phyloP scores from a whole-genome alignment of 2,888 invertebrate genomes.

The Eudemis profundana region DNA sequence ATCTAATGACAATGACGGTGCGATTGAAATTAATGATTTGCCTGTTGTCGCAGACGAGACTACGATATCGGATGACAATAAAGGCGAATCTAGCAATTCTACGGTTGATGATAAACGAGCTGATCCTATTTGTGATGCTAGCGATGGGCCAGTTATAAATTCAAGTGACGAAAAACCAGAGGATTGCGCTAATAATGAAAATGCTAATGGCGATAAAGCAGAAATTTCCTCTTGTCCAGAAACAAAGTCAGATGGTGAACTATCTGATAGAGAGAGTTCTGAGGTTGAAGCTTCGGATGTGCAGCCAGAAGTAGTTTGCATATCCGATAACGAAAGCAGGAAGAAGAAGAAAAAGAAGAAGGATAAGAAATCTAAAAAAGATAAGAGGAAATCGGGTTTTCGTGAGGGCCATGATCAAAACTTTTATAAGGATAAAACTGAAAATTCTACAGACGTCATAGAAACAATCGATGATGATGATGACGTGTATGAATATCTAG shows the following conservation, averaged over 20 bases:
- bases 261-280: constrained; percentile 67
- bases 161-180: constrained; percentile 4
- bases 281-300: constrained; percentile 68
- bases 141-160: neutral
- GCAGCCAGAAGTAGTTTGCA: constrained; percentile 81
- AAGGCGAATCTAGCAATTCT: neutral
- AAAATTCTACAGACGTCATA: constrained; percentile 9
- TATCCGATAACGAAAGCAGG: constrained; percentile 76
- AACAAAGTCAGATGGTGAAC: constrained; percentile 65
- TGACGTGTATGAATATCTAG: constrained; percentile 68
- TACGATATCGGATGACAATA: constrained; percentile 27
- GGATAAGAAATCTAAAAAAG: constrained; percentile 72
- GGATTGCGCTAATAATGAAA: neutral
- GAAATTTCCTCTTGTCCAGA: constrained; percentile 15
- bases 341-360: constrained; percentile 72
- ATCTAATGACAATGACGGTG: constrained; percentile 39
- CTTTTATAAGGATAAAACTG: constrained; percentile 61
- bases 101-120: constrained; percentile 44
- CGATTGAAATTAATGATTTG: constrained; percentile 45
- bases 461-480: constrained; percentile 49
- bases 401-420: constrained; percentile 68
- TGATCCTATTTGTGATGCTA: constrained; percentile 18
- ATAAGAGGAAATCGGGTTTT: constrained; percentile 72
- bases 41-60: constrained; percentile 13
- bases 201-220: neutral